These are phyloP conservation scores for Lonchura striata DNA, from an alignment of 2,113 vertebrate species.

Conservation along the genomic window DNA sequence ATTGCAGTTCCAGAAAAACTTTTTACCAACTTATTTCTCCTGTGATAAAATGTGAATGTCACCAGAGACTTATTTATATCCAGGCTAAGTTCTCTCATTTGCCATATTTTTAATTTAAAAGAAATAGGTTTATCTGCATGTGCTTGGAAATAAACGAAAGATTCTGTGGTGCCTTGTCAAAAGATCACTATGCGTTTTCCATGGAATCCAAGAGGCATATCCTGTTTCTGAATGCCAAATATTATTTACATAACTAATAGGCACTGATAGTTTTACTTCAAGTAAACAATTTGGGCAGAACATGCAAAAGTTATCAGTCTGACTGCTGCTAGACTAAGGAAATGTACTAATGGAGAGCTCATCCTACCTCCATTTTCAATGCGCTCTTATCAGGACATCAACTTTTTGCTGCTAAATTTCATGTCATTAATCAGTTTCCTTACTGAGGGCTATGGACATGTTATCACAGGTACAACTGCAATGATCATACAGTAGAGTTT, in stretches of 20 bases:
- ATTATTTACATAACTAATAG: neutral
- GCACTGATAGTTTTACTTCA: neutral
- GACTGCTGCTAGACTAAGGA: neutral
- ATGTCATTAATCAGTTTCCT: neutral
- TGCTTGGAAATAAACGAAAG: neutral
- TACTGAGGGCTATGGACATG: neutral
- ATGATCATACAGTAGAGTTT: neutral
- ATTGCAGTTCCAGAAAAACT: neutral
- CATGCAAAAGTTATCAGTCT: neutral
- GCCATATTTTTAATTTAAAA: neutral
- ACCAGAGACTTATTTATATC: neutral
- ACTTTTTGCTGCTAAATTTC: neutral
- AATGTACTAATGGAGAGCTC: neutral
- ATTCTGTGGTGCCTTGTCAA: neutral
- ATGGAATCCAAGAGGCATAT: neutral
- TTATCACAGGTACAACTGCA: neutral
- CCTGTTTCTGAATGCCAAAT: neutral
- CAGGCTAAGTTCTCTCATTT: neutral
- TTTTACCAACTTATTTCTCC: neutral
- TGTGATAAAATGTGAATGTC: neutral
- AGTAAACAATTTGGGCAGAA: neutral
- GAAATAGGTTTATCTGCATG: neutral
- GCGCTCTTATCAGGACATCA: neutral
- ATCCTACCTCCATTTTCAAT: neutral
- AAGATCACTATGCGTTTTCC: neutral